A percentile compares a stretch with the other conserved stretches of the same genome.
These are phyloP conservation scores for Corythornis cristatus DNA, from an alignment of 2,113 vertebrate species.

Conservation along the genomic window DNA sequence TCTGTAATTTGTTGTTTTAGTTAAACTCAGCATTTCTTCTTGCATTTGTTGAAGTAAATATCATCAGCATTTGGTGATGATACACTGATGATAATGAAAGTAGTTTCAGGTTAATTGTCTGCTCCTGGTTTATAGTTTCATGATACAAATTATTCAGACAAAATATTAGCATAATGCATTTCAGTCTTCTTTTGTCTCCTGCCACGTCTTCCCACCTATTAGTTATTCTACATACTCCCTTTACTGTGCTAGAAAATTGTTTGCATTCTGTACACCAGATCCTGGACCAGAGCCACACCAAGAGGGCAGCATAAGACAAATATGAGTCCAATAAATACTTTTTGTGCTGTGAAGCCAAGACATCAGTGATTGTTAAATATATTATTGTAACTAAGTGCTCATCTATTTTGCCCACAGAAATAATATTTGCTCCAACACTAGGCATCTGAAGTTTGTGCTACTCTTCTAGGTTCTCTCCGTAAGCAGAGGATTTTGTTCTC, in stretches of 20 bases:
- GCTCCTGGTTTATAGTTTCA: not conserved
- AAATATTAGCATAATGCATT: not conserved
- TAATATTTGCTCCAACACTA: not conserved
- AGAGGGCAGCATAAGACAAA: not conserved
- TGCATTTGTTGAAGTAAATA: not conserved
- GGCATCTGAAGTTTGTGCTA: not conserved
- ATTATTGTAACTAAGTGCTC: not conserved
- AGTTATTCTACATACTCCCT: not conserved
- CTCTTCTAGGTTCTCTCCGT: not conserved
- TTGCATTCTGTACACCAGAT: not conserved
- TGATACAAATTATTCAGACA: not conserved
- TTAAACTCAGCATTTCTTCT: not conserved
- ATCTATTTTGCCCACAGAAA: not conserved
- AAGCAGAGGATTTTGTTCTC: not conserved
- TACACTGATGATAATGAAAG: not conserved
- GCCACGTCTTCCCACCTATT: not conserved
- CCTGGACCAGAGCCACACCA: not conserved
- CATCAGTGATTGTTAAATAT: not conserved
- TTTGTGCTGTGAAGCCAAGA: not conserved
- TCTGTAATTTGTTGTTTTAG: not conserved
- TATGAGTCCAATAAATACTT: not conserved
- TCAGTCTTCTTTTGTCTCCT: not conserved
- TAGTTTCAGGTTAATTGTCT: not conserved
- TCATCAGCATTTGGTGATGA: not conserved
- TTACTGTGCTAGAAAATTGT: not conserved